Conservation (phyloP, 1,140 invertebrate species). For the Chlorops oryzae region DNA sequence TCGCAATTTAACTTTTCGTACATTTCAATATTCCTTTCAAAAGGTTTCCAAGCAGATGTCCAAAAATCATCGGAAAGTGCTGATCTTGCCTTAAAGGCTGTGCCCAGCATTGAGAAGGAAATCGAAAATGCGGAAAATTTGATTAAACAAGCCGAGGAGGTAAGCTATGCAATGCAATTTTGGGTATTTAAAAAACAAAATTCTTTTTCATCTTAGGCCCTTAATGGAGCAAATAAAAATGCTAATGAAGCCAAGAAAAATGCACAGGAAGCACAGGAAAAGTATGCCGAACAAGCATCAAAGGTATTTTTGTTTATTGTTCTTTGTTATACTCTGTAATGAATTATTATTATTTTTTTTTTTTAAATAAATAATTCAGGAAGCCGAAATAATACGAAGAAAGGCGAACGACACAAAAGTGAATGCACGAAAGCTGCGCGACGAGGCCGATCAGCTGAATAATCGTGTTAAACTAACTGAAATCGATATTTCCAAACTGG, state of each 20-base stretch:
- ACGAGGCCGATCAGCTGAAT: conserved; percentile 67
- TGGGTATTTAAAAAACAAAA: too few relatives aligned
- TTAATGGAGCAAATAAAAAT: conserved; percentile 68
- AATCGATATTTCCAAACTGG: conserved; percentile 61
- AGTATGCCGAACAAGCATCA: conserved; percentile 65
- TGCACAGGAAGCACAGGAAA: conserved; percentile 70
- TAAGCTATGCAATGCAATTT: conserved; percentile 45
- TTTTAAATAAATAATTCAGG: conserved; percentile 32
- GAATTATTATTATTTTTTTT: neutral
- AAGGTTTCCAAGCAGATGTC: conserved; percentile 86
- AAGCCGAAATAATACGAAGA: conserved; percentile 68
- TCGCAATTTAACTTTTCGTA: too few relatives aligned
- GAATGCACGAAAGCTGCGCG: conserved; percentile 65
- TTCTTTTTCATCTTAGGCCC: conserved; percentile 41
- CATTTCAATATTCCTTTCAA: neutral
- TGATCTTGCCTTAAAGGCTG: conserved; percentile 63
- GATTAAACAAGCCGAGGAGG: conserved; percentile 60
- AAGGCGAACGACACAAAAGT: conserved; percentile 71
- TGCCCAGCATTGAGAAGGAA: conserved; percentile 64
- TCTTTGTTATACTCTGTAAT: neutral
- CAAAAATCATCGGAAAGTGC: conserved; percentile 70
- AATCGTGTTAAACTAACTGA: conserved; percentile 66
- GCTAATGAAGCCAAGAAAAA: conserved; percentile 69
- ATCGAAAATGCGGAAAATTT: conserved; percentile 51
- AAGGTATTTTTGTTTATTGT: conserved; percentile 51